Conservation (phyloP, 1,140 invertebrate species). For the Paraescarpia echinospica region DNA sequence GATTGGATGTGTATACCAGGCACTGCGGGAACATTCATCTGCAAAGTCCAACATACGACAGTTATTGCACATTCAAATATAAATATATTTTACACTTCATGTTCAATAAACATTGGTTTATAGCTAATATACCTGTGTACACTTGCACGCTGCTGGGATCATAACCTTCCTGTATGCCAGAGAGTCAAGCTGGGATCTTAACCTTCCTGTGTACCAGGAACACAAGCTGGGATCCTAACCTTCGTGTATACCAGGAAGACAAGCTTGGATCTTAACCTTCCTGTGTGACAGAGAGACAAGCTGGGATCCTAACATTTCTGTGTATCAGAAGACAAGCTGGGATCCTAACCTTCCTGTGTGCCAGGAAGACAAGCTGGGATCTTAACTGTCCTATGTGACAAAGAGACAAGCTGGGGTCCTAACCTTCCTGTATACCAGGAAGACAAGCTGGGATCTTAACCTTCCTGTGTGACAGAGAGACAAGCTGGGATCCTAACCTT, state of each 20-base stretch:
- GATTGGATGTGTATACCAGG: conserved; percentile 18
- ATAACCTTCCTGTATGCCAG: no score
- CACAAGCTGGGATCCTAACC: background rate
- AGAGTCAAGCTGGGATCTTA: no score
- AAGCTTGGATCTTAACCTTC: background rate
- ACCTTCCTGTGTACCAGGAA: no score
- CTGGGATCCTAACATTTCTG: background rate
- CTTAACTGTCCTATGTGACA: background rate
- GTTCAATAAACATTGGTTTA: background rate
- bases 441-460: background rate
- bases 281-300: background rate
- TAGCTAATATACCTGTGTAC: background rate
- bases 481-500: no score
- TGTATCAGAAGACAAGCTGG: background rate
- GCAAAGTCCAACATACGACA: background rate
- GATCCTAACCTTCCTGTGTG: background rate
- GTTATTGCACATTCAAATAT: background rate
- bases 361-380: background rate
- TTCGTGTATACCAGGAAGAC: background rate
- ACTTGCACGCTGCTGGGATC: no score
- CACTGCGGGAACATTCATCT: background rate
- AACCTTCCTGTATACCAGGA: background rate
- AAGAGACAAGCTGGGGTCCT: background rate
- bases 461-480: background rate
- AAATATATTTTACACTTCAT: background rate